A percentile compares a stretch with the other conserved stretches of the same genome.
Conservation (phyloP, 2,797 vertebrate genomes). For the Rhadinocentrus ornatus region DNA sequence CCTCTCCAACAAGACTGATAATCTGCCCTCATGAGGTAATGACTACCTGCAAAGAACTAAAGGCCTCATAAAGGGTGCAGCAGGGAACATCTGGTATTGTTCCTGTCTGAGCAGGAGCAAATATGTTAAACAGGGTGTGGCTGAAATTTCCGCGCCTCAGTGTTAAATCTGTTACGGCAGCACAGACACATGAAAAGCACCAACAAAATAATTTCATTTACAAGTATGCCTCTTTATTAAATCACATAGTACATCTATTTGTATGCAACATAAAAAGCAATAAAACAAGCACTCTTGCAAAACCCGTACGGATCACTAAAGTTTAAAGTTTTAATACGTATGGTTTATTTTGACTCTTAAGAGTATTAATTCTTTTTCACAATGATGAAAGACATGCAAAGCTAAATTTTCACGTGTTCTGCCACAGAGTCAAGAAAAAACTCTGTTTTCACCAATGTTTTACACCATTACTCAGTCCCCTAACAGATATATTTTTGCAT, state of each 20-base stretch:
- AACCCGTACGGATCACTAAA: conserved; percentile 24
- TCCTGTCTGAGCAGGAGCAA: conserved; percentile 80
- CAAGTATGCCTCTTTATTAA: conserved; percentile 68
- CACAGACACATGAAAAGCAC: neutral
- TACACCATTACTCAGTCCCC: neutral
- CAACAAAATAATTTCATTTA: conserved; percentile 23
- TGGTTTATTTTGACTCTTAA: neutral
- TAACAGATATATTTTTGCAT: neutral
- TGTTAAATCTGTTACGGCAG: conserved; percentile 20
- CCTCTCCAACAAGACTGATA: neutral
- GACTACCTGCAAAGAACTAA: conserved; percentile 20
- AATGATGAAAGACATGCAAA: conserved; percentile 4
- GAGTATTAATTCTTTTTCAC: neutral
- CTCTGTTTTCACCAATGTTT: neutral
- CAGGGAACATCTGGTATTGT: conserved; percentile 49
- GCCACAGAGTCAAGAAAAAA: conserved; percentile 8
- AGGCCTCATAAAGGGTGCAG: conserved; percentile 45
- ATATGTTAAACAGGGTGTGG: conserved; percentile 78
- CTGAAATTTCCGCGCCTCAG: conserved; percentile 25
- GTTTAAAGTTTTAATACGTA: neutral
- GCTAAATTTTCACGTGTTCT: conserved; percentile 22
- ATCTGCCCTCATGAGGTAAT: conserved; percentile 14
- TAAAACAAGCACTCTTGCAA: conserved; percentile 19
- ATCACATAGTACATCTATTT: conserved; percentile 47
- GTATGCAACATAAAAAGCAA: conserved; percentile 36